These are phyloP conservation scores for Mobula hypostoma DNA, from an alignment of 2,113 vertebrate species.

Conservation along the genomic window DNA sequence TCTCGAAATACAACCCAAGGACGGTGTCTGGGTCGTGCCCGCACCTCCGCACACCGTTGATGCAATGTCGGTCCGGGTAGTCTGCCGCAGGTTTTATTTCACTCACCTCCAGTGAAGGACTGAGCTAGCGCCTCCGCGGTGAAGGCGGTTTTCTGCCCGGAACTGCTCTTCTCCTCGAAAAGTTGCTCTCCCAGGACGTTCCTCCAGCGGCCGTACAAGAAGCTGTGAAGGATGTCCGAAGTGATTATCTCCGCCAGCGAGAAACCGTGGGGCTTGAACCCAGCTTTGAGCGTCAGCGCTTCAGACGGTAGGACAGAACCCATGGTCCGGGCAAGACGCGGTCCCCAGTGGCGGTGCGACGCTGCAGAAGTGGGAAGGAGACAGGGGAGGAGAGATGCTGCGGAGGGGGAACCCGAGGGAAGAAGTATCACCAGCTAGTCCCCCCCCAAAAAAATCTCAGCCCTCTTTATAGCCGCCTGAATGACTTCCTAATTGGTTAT, in stretches of 20 bases:
- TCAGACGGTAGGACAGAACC: conserved; percentile 88
- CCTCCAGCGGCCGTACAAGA: conserved; percentile 91
- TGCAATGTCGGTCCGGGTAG: too few relatives aligned
- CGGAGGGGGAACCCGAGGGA: too few relatives aligned
- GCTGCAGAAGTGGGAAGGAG: neutral
- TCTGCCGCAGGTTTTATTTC: neutral
- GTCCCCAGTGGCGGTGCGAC: neutral
- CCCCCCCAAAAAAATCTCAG: conserved; percentile 40
- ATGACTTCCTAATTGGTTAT: conserved; percentile 95
- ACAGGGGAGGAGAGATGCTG: too few relatives aligned
- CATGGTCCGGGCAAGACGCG: conserved; percentile 51
- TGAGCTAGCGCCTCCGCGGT: conserved; percentile 92
- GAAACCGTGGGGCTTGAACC: conserved; percentile 73
- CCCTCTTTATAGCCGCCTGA: conserved; percentile 75
- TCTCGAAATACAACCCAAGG: neutral
- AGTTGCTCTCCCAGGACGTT: conserved; percentile 87
- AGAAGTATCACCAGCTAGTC: too few relatives aligned
- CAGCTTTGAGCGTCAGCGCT: conserved; percentile 77
- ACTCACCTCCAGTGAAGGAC: conserved; percentile 87
- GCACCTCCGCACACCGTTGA: too few relatives aligned
- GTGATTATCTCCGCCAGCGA: conserved; percentile 89
- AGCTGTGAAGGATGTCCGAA: conserved; percentile 93
- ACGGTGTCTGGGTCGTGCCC: neutral
- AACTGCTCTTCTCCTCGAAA: conserved; percentile 70
- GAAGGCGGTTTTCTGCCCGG: conserved; percentile 81